Evolutionary conservation across 2,797 vertebrate genomes (phyloP), one percentile per base, ranked within the genome.

Genomic region (Coregonus suidteri): DNA sequence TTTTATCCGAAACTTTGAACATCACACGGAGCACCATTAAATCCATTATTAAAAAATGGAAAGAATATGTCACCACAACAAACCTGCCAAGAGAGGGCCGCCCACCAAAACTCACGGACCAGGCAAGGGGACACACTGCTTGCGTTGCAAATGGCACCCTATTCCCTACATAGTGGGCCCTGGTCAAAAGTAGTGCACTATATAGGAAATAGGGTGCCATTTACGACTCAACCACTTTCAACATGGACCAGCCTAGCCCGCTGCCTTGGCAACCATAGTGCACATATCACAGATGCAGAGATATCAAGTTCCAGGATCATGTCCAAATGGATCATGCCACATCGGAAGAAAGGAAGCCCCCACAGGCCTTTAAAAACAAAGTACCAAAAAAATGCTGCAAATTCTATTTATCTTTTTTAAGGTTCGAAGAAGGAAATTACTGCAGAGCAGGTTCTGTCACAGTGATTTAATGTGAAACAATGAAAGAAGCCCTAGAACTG

Each of bases 401-500:
- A 20, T 47, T 47, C n/a, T 25, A 11, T 1, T 4, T 4, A 3
- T 6, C 67, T 65, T 18, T 4, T 51, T 68, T 6, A 2, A 71
- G 16, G 47, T 20, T 15, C 53, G 35, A 25, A 11, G 54, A n/a
- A 37, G 68, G 64, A 15, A 73, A 62, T 69, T 77, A 76, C 68
- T 14, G 25, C 20, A 75, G 81, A 70, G 30, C 34, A 80, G 47
- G 13, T 56, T 56, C 69, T 76, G 47, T 37, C 37, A 20, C 13
- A 51, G 56, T 64, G 72, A 62, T 53, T 74, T 20, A 47, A 11
- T 52, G 20, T 67, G 9, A 66, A 75, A 20, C 25, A 52, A 69
- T 34, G 9, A 51, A 64, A 75, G 35, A 75, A 47, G 69, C 69
- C 69, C 7, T 51, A 51, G 18, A 51, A 25, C 41, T 5, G 68